Evolutionary conservation across 2,797 vertebrate species (phyloP).

Genomic region (Aeoliscus strigatus): DNA sequence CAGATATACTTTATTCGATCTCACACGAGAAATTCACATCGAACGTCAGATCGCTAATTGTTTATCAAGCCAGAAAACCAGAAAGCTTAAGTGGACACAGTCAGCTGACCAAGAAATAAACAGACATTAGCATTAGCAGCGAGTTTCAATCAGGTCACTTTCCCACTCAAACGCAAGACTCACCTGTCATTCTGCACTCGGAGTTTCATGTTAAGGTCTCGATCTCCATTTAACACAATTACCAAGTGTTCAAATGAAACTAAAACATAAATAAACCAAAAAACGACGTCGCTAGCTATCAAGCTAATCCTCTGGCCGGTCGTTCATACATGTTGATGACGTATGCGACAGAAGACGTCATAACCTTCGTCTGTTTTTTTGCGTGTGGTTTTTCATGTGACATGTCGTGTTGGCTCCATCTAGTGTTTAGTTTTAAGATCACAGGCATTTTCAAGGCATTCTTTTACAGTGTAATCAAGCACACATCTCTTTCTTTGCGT

Average conservation of each 20-base stretch:
- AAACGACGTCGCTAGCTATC: constrained; percentile 36
- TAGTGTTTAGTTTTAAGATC: not conserved
- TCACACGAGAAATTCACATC: too few species aligned
- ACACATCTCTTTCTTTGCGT: too few species aligned
- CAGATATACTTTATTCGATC: too few species aligned
- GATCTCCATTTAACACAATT: constrained; percentile 58
- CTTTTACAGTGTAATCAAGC: too few species aligned
- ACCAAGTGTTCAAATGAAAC: constrained; percentile 22
- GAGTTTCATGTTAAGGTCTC: constrained; percentile 73
- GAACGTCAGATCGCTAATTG: too few species aligned
- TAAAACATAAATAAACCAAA: constrained; percentile 44
- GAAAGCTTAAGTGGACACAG: not conserved
- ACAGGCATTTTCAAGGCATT: too few species aligned
- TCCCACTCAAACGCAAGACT: constrained; percentile 6
- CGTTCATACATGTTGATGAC: constrained; percentile 51
- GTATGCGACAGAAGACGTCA: constrained; percentile 44
- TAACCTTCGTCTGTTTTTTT: constrained; percentile 25
- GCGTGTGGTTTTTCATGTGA: not conserved
- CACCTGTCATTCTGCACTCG: constrained; percentile 79
- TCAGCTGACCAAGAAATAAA: not conserved
- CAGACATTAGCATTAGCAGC: constrained; percentile 39
- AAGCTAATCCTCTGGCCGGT: constrained; percentile 43
- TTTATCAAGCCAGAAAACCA: too few species aligned
- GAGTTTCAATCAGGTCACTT: constrained; percentile 13
- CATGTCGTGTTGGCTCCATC: constrained; percentile 2